Evolutionary conservation across 2,113 vertebrate genomes (phyloP).

Genomic region (Ciconia maguari): DNA sequence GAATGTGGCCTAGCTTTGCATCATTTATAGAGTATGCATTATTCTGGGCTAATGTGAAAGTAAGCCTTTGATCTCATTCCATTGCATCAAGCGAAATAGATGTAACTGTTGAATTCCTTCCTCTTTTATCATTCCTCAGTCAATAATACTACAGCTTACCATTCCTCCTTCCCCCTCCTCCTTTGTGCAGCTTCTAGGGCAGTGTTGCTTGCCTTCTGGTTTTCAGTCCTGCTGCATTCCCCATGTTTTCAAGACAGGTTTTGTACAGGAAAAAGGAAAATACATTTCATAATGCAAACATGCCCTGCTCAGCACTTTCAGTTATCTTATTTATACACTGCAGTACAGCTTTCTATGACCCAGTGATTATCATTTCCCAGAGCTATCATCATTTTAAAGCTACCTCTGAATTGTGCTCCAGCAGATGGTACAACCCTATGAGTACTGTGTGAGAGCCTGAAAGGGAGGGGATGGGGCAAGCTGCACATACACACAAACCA

Average conservation of each 20-base stretch:
- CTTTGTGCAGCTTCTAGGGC: slow-evolving; percentile 73
- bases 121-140: slow-evolving; percentile 70
- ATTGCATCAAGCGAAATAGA: slow-evolving; percentile 69
- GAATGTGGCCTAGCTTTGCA: slow-evolving; percentile 70
- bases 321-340: slow-evolving; percentile 81
- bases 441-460: slow-evolving; percentile 49
- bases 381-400: slow-evolving; percentile 77
- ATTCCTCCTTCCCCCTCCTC: slow-evolving; percentile 68
- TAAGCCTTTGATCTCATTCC: slow-evolving; percentile 70
- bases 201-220: slow-evolving; percentile 63
- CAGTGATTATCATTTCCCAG: slow-evolving; percentile 79
- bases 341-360: slow-evolving; percentile 77
- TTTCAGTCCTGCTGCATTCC: slow-evolving; percentile 70
- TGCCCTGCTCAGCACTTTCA: slow-evolving; percentile 79
- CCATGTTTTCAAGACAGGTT: slow-evolving; percentile 68
- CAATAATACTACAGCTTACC: slow-evolving; percentile 75
- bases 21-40: slow-evolving; percentile 71
- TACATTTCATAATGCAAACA: slow-evolving; percentile 77
- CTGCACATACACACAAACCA: neutral
- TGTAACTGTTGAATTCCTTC: slow-evolving; percentile 69
- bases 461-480: neutral
- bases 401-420: slow-evolving; percentile 73
- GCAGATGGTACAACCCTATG: slow-evolving; percentile 69
- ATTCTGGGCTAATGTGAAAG: slow-evolving; percentile 70
- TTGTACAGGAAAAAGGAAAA: slow-evolving; percentile 74